Evolutionary conservation across 2,888 invertebrate genomes (phyloP).

Genomic region (Parapristionchus giblindavisi): DNA sequence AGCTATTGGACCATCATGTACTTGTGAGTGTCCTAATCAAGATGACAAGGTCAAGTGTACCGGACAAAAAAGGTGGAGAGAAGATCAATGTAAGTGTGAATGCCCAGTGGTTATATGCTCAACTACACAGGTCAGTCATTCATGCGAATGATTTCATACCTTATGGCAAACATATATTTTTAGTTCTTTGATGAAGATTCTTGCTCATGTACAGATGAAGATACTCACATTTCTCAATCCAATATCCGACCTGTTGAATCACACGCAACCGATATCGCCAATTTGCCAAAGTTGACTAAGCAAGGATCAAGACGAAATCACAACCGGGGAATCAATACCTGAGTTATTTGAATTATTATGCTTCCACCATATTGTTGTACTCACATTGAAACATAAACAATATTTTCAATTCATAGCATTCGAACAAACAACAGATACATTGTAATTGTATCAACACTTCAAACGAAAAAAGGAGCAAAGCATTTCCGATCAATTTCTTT

Average conservation of each 20-base stretch:
- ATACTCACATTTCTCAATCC: slow-evolving; percentile 1
- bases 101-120: slow-evolving; percentile 25
- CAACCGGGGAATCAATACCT: slow-evolving; percentile 6
- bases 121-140: neutral
- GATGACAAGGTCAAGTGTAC: slow-evolving; percentile 14
- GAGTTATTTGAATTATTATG: neutral
- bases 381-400: too few species aligned
- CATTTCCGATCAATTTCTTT: too few species aligned
- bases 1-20: slow-evolving; percentile 22
- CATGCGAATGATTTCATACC: neutral
- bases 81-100: slow-evolving; percentile 29
- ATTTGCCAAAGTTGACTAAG: slow-evolving; percentile 23
- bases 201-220: neutral
- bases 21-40: slow-evolving; percentile 33
- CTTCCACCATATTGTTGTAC: neutral
- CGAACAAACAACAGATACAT: too few species aligned
- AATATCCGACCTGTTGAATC: neutral
- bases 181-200: slow-evolving; percentile 9
- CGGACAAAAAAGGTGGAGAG: slow-evolving; percentile 1
- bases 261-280: slow-evolving; percentile 15
- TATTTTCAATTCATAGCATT: too few species aligned
- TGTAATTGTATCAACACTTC: too few species aligned
- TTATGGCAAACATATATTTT: neutral
- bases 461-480: too few species aligned
- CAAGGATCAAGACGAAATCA: neutral